Conservation (phyloP, 2,797 vertebrate genomes). For the Anguilla anguilla region DNA sequence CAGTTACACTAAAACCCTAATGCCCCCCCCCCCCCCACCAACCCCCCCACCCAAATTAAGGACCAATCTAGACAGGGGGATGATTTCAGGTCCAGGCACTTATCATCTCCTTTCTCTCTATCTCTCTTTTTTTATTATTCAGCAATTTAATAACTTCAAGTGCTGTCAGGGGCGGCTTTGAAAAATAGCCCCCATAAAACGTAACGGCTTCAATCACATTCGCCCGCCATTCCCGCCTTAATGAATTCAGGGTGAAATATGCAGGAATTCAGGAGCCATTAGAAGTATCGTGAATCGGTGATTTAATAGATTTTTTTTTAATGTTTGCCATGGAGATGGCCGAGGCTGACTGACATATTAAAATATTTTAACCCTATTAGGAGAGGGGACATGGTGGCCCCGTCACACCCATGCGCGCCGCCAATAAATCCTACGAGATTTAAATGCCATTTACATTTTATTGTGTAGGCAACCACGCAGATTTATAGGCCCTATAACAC, state of each 20-base stretch:
- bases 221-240: slow-evolving; percentile 76
- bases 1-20: slow-evolving; percentile 67
- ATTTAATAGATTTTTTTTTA: slow-evolving; percentile 32
- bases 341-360: slow-evolving; percentile 25
- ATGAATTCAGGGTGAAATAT: slow-evolving; percentile 79
- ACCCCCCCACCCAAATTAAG: slow-evolving; percentile 71
- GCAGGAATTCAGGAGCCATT: slow-evolving; percentile 78
- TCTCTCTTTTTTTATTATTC: slow-evolving; percentile 69
- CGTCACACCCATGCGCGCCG: not conserved
- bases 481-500: slow-evolving; percentile 34
- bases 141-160: slow-evolving; percentile 82
- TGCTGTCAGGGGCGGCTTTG: slow-evolving; percentile 80
- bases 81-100: slow-evolving; percentile 67
- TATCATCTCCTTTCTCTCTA: slow-evolving; percentile 18
- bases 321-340: slow-evolving; percentile 20
- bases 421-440: slow-evolving; percentile 36
- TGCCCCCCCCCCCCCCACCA: slow-evolving; percentile 51
- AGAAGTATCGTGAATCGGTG: slow-evolving; percentile 71
- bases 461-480: slow-evolving; percentile 35
- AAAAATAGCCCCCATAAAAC: slow-evolving; percentile 83
- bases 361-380: slow-evolving; percentile 39
- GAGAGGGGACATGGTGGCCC: slow-evolving; percentile 10
- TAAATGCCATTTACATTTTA: slow-evolving; percentile 42
- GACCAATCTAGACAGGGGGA: slow-evolving; percentile 35
- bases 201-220: slow-evolving; percentile 84